phyloP scores from a whole-genome alignment of 92 coral and sea anemone genomes.

The Porites lobata region DNA sequence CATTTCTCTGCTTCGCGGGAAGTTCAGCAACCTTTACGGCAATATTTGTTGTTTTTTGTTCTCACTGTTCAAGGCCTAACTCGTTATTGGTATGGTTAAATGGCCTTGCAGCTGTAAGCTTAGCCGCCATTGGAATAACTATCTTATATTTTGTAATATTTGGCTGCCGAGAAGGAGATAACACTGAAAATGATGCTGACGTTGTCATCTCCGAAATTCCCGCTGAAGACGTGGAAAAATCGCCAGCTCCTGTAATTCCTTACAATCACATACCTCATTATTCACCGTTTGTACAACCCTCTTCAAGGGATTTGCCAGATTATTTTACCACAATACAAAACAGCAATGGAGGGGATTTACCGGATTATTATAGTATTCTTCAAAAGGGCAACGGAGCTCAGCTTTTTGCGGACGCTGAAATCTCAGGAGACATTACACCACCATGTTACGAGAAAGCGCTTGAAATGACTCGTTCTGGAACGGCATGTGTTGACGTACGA shows the following conservation, averaged over 20 bases:
- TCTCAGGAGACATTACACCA: slow-evolving; percentile 48
- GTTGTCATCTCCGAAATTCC: slow-evolving; percentile 75
- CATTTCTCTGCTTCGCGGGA: not conserved
- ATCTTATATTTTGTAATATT: slow-evolving; percentile 31
- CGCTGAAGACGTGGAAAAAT: slow-evolving; percentile 68
- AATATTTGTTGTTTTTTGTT: not conserved
- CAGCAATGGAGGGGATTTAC: not conserved
- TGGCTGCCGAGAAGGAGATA: not conserved
- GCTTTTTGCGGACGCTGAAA: not conserved
- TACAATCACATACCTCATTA: slow-evolving; percentile 10
- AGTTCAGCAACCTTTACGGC: not conserved
- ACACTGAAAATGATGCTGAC: slow-evolving; percentile 23
- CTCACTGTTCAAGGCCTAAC: not conserved
- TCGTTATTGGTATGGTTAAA: not conserved
- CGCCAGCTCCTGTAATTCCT: slow-evolving; percentile 57
- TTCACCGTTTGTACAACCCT: not conserved
- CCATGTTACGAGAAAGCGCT: slow-evolving; percentile 80
- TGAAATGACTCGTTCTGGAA: slow-evolving; percentile 29
- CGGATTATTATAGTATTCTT: slow-evolving; percentile 16
- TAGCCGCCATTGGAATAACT: not conserved
- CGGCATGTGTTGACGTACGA: not conserved
- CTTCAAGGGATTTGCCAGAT: slow-evolving; percentile 5
- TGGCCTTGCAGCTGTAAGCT: not conserved
- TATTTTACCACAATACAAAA: slow-evolving; percentile 7
- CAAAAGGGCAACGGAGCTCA: not conserved